Evolutionary conservation across 2,888 invertebrate species (phyloP), one percentile per base, ranked within the genome.

Genomic region (Sinhomidia bicolor): DNA sequence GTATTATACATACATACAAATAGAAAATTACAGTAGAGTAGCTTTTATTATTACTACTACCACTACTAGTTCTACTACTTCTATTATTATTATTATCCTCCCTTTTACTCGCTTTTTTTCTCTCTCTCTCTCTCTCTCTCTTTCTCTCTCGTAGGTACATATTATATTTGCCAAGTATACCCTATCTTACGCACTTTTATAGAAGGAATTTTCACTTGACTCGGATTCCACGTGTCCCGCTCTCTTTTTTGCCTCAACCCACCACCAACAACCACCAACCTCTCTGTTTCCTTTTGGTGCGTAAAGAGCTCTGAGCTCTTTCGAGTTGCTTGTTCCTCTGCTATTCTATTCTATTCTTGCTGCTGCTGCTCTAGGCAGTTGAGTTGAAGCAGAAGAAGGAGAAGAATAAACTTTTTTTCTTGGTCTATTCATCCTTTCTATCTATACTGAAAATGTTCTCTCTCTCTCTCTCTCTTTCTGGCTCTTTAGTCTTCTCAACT

Each of bases 141-240:
- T n/a, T n/a, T n/a, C n/a, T n/a, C n/a, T n/a, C n/a, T n/a, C n/a
- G n/a, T n/a, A n/a, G n/a, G n/a, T n/a, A n/a, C n/a, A n/a, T n/a
- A n/a, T n/a, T n/a, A n/a, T n/a, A n/a, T n/a, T n/a, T n/a, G 17
- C 17, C 26, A 12, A 9, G 12, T 71, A 44, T 71, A 44, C 17
- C 29, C 7, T 54, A 51, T 29, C 29, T 12, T 41, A 41, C 36
- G 26, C 44, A 74, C 74, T 29, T 32, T 41, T 60, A 20, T 80
- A 81, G 32, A 60, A 20, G 51, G 51, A 78, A 60, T 84, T 88
- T 84, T 88, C 88, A 88, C 84, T 88, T 79, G 88, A 88, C 68
- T 84, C 68, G 79, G 68, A 71, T 84, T 88, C 88, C 88, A 88
- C 88, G 88, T 88, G 88, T 88, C 88, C 88, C 88, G 88, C 88